phyloP scores from a whole-genome alignment of 2,113 vertebrate genomes.

The Lagopus muta region DNA sequence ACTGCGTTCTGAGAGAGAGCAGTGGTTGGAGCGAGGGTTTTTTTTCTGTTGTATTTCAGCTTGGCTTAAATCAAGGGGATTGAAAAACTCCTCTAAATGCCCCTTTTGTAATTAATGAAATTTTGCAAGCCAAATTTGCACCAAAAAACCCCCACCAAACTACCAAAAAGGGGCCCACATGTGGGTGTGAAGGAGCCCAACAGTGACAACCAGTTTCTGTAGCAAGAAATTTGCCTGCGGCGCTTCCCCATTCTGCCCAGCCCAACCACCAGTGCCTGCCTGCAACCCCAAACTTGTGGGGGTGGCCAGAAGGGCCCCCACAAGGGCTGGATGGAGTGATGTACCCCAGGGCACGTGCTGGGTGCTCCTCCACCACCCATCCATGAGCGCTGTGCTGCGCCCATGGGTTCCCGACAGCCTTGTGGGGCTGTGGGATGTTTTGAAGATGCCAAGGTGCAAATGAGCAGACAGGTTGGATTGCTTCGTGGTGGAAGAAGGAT shows the following conservation, averaged over 20 bases:
- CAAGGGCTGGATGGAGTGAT: not conserved
- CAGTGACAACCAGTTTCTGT: not conserved
- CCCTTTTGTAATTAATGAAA: not conserved
- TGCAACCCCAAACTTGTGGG: not conserved
- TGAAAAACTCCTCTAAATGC: not conserved
- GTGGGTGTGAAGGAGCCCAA: not conserved
- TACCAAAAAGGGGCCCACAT: not conserved
- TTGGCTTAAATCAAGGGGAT: not conserved
- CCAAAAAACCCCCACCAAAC: not conserved
- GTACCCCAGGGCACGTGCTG: not conserved
- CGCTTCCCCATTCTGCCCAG: conserved; percentile 1
- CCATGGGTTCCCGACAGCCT: not conserved
- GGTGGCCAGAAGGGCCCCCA: not conserved
- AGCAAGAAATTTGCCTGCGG: conserved; percentile 12
- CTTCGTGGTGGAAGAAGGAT: not conserved
- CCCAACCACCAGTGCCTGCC: not conserved
- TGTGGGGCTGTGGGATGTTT: not conserved
- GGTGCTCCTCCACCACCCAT: not conserved
- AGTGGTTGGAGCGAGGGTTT: not conserved
- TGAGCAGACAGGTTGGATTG: not conserved
- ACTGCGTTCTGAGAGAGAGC: not conserved
- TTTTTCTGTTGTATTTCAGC: not conserved
- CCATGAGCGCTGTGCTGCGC: not conserved
- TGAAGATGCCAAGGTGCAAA: not conserved
- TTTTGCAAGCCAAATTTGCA: too few species aligned